A percentile compares a stretch with the other conserved stretches of the same genome.
Evolutionary conservation across 2,113 vertebrate genomes (phyloP).

Genomic region (Alouatta palliata): DNA sequence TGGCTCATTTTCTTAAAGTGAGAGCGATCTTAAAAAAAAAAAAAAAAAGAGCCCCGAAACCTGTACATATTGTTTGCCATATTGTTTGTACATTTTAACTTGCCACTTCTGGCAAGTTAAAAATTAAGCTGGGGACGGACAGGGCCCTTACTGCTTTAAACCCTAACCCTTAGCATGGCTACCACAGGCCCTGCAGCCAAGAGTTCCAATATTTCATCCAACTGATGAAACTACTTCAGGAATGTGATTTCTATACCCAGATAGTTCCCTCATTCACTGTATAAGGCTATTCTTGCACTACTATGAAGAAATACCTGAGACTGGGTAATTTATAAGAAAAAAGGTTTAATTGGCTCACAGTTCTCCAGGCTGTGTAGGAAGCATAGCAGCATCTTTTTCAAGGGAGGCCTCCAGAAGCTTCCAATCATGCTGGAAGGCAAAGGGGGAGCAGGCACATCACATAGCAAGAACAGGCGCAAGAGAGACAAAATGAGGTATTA

Average conservation of each 20-base stretch:
- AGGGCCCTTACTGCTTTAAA: not conserved
- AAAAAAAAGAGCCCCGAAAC: not conserved
- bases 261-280: not conserved
- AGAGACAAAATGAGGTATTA: no score
- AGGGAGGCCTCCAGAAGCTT: no score
- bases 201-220: conserved; percentile 5
- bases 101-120: not conserved
- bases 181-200: not conserved
- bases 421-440: no score
- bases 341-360: no score
- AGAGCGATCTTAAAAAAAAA: not conserved
- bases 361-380: no score
- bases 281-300: no score
- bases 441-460: no score
- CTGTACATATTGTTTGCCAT: not conserved
- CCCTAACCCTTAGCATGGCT: not conserved
- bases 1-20: not conserved
- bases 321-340: no score
- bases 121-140: not conserved
- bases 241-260: not conserved
- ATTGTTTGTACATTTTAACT: no score
- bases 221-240: not conserved
- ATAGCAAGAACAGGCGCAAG: no score
- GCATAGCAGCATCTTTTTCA: no score
- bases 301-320: no score